Conservation (phyloP, 2,888 invertebrate species). For the Lamellibrachia satsuma region DNA sequence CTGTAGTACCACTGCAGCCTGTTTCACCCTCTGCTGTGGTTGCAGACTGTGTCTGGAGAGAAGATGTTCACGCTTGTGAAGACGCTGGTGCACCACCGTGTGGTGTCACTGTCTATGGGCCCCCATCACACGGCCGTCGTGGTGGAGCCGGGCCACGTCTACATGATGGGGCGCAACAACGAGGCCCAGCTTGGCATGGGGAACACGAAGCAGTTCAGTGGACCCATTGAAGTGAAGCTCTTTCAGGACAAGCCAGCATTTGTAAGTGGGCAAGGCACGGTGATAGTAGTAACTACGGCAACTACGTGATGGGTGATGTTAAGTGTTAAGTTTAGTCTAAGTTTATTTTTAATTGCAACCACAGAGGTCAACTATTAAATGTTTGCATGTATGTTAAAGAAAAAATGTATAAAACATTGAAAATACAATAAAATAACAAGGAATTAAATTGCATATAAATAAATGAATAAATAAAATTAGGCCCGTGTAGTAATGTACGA, state of each 20-base stretch:
- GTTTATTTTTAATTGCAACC: too few species aligned
- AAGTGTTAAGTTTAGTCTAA: too few species aligned
- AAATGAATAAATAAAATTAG: too few species aligned
- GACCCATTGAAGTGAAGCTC: conserved; percentile 66
- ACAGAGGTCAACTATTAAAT: too few species aligned
- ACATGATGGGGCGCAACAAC: conserved; percentile 74
- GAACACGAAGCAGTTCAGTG: conserved; percentile 61
- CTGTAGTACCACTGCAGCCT: too few species aligned
- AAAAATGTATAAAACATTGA: too few species aligned
- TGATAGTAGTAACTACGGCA: background rate
- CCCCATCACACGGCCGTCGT: conserved; percentile 73
- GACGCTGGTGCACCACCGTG: conserved; percentile 69
- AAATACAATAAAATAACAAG: too few species aligned
- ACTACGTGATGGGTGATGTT: background rate
- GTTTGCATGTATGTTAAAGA: too few species aligned
- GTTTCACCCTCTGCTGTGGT: background rate
- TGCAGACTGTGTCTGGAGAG: conserved; percentile 65
- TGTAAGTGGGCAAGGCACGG: conserved; percentile 25
- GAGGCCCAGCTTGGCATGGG: conserved; percentile 74
- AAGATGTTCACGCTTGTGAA: conserved; percentile 67
- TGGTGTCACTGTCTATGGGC: conserved; percentile 73
- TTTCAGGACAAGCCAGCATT: conserved; percentile 61
- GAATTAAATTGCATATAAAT: too few species aligned
- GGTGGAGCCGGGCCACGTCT: conserved; percentile 73
- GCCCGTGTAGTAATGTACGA: too few species aligned